A percentile compares a stretch with the other conserved stretches of the same genome.
phyloP scores from a whole-genome alignment of 2,888 invertebrate genomes.

The Erebia aethiops region DNA sequence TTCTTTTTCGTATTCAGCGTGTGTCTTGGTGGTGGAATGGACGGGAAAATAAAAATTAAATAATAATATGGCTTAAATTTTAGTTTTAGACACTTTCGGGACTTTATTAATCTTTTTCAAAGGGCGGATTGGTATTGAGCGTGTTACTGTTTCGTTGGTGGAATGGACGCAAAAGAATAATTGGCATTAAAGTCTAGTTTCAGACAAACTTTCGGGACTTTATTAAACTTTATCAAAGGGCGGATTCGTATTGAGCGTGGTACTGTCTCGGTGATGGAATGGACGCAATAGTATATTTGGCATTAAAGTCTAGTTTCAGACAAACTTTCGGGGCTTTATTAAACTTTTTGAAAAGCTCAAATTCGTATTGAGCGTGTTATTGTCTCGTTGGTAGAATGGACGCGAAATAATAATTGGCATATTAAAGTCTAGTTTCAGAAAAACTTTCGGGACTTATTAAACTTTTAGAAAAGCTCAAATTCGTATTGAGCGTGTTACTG shows the following conservation, averaged over 20 bases:
- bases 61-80: not conserved
- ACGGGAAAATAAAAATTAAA: too few species aligned
- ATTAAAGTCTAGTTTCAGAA: not conserved
- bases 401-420: too few species aligned
- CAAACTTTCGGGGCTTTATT: not conserved
- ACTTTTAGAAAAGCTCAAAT: conserved; percentile 23
- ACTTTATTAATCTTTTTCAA: conserved; percentile 10
- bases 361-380: conserved; percentile 40
- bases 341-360: conserved; percentile 21
- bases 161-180: too few species aligned
- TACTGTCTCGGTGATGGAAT: too few species aligned
- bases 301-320: not conserved
- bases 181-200: not conserved
- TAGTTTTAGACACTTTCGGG: not conserved
- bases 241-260: conserved; percentile 24
- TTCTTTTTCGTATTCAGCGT: conserved; percentile 24
- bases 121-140: conserved; percentile 29
- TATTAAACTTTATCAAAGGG: conserved; percentile 18
- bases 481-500: conserved; percentile 21
- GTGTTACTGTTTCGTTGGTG: too few species aligned
- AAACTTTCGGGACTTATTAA: not conserved
- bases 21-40: too few species aligned
- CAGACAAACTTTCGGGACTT: not conserved
- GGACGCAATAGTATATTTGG: too few species aligned
- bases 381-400: too few species aligned